Conservation (phyloP, 2,888 invertebrate genomes). For the Acronicta psi region DNA sequence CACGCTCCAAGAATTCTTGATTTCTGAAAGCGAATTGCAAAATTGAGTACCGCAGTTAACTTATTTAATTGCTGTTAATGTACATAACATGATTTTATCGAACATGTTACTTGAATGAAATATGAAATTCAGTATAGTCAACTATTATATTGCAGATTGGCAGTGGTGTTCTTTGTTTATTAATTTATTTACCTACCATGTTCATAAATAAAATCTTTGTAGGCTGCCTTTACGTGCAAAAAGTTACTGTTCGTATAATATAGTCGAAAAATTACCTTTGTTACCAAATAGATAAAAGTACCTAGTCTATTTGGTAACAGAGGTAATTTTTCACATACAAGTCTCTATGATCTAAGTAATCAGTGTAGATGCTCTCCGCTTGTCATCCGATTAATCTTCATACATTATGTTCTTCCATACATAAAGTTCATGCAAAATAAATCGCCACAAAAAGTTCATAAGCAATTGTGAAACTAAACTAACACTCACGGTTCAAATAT, state of each 20-base stretch:
- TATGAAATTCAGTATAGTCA: neutral
- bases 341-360: constrained; percentile 1
- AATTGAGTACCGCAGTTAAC: constrained; percentile 28
- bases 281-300: too few species aligned
- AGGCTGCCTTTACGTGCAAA: too few species aligned
- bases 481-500: constrained; percentile 11
- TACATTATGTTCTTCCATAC: constrained; percentile 4
- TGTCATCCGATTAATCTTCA: constrained; percentile 23
- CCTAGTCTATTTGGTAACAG: too few species aligned
- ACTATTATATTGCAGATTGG: too few species aligned
- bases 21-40: constrained; percentile 50
- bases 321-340: neutral
- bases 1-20: constrained; percentile 40
- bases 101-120: neutral
- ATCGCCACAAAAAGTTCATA: constrained; percentile 4
- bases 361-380: neutral
- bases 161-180: too few species aligned
- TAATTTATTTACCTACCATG: too few species aligned
- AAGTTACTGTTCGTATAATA: too few species aligned
- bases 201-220: too few species aligned
- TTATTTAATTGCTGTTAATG: constrained; percentile 18
- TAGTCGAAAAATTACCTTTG: too few species aligned
- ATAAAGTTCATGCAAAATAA: constrained; percentile 11
- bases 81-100: neutral
- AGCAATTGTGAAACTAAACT: constrained; percentile 18